Evolutionary conservation across 2,797 vertebrate genomes (phyloP).

Genomic region (Kryptopterus vitreolus): DNA sequence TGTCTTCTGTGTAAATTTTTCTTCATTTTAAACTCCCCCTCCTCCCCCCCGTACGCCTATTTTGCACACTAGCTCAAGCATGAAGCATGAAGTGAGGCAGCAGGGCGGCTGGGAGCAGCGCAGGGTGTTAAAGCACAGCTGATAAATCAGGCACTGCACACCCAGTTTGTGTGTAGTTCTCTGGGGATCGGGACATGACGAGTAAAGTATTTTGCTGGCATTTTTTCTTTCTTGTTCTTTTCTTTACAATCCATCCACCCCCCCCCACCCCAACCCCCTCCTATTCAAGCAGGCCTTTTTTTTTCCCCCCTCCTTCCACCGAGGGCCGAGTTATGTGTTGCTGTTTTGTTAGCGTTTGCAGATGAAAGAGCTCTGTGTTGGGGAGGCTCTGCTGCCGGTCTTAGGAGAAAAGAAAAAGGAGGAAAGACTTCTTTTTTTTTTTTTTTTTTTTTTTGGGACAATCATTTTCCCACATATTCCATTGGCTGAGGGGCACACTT

Average conservation of each 20-base stretch:
- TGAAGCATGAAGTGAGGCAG: conserved; percentile 85
- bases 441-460: no score
- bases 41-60: conserved; percentile 83
- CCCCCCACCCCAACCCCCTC: conserved; percentile 56
- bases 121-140: conserved; percentile 77
- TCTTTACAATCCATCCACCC: conserved; percentile 37
- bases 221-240: conserved; percentile 69
- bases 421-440: conserved; percentile 70
- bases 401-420: conserved; percentile 65
- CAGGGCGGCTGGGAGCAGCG: conserved; percentile 70
- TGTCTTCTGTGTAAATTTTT: conserved; percentile 94
- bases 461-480: conserved; percentile 80
- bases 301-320: conserved; percentile 43
- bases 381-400: conserved; percentile 58
- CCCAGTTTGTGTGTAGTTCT: conserved; percentile 71
- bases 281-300: conserved; percentile 70
- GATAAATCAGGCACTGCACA: conserved; percentile 83
- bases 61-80: conserved; percentile 96
- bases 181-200: conserved; percentile 70
- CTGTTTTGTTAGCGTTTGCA: conserved; percentile 75
- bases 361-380: conserved; percentile 74
- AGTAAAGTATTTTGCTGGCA: conserved; percentile 70
- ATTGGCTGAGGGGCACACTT: conserved; percentile 71
- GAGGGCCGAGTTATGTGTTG: conserved; percentile 74
- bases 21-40: conserved; percentile 99